Evolutionary conservation across 2,113 vertebrate species (phyloP), one percentile per base, ranked within the genome.

Genomic region (Psilopsiagon aurifrons): DNA sequence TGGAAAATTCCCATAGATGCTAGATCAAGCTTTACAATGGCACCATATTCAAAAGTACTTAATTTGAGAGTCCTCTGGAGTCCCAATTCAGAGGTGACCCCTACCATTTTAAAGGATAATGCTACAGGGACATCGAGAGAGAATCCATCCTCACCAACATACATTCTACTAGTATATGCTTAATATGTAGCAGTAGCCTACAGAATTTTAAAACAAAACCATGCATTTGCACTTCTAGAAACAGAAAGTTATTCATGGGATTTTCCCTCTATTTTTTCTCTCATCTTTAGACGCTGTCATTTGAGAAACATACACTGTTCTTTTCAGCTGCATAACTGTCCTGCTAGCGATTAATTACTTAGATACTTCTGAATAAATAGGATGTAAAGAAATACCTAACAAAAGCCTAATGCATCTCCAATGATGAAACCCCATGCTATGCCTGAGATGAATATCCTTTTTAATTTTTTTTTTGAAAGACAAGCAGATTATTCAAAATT

Each of bases 401-500:
- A 85, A 95, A 95, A 97, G 86, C 71, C 70, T 84, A 89, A 95
- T 92, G 78, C 89, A 92, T 94, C 81, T 88, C 57, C 82, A 71
- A 22, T 74, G 59, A 88, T 74, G 68, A 82, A 94, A 93, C 81
- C 57, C 39, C 1, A n/a, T 93, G 80, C 85, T 82, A 92, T 73
- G 83, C 55, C 92, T 94, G 88, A 87, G 64, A 88, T 94, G 81
- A 94, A 91, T 95, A 97, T 92, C 90, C 83, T 94, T 96, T 97
- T 96, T 88, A 86, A 80, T 94, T 94, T 96, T 96, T 95, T 97
- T 97, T 97, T 96, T 97, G 95, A 88, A 95, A 96, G 75, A 92
- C 93, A 96, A 80, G 63, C 84, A 94, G 96, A 97, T 97, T 95
- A 97, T 98, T 97, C 95, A 97, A 97, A 98, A 98, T 97, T 97